phyloP scores from a whole-genome alignment of 2,797 vertebrate species.

The Moxostoma hubbsi region DNA sequence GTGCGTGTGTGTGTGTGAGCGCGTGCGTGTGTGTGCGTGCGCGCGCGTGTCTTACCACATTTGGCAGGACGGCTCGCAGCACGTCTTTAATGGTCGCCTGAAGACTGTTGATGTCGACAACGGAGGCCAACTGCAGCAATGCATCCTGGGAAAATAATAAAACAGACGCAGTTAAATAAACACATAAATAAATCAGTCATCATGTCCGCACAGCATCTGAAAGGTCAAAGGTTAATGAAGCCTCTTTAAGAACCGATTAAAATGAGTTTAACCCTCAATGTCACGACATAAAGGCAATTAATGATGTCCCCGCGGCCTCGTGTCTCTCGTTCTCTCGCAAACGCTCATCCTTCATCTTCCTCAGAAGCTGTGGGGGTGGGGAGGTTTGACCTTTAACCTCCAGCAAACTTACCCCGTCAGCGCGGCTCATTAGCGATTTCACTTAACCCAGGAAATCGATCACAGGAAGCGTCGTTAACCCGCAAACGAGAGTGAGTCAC shows the following conservation, averaged over 20 bases:
- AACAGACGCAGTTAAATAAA: neutral
- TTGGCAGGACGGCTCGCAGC: constrained; percentile 82
- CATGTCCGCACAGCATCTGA: neutral
- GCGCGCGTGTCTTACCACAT: constrained; percentile 78
- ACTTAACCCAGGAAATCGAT: neutral
- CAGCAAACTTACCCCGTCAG: neutral
- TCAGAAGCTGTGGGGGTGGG: neutral
- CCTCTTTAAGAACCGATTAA: neutral
- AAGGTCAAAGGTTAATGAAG: constrained; percentile 35
- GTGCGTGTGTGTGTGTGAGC: no score
- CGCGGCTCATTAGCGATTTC: constrained; percentile 22
- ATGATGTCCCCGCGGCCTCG: neutral
- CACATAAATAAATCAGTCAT: constrained; percentile 34
- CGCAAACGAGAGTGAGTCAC: neutral
- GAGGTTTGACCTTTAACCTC: constrained; percentile 17
- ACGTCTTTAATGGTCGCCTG: constrained; percentile 84
- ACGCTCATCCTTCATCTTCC: neutral
- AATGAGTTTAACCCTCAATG: constrained; percentile 28
- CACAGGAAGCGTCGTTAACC: neutral
- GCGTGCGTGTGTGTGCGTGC: no score
- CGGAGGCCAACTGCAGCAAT: constrained; percentile 87
- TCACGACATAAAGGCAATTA: constrained; percentile 16
- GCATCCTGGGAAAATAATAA: constrained; percentile 83
- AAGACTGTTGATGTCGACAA: constrained; percentile 78
- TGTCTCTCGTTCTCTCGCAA: neutral